Conservation (phyloP, 1,140 invertebrate species). For the Agrilus planipennis region DNA sequence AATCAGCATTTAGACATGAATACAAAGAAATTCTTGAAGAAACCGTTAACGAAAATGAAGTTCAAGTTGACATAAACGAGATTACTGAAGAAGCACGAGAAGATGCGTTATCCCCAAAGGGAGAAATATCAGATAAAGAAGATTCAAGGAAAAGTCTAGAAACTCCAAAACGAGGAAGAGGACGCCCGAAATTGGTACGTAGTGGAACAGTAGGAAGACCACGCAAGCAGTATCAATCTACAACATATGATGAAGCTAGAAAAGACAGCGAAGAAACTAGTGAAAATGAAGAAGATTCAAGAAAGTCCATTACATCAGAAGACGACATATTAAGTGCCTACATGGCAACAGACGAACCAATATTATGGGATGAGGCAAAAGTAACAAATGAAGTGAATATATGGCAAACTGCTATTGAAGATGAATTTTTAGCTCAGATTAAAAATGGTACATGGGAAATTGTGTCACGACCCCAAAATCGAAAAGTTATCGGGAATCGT, state of each 20-base stretch:
- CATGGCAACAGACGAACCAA: not conserved
- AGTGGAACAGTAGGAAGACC: not conserved
- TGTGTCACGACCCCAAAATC: constrained; percentile 16
- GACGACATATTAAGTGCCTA: not conserved
- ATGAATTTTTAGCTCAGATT: constrained; percentile 20
- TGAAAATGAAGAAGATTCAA: not conserved
- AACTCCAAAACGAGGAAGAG: not conserved
- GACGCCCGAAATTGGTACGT: not conserved
- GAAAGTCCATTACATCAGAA: not conserved
- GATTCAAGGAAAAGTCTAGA: too few species aligned
- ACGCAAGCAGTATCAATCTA: too few species aligned
- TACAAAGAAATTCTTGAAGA: not conserved
- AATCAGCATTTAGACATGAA: not conserved
- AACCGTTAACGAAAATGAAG: not conserved
- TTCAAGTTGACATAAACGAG: not conserved
- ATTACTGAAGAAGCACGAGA: not conserved
- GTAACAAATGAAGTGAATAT: not conserved
- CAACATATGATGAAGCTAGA: constrained; percentile 1
- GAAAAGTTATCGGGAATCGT: constrained; percentile 13
- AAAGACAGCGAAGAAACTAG: constrained; percentile 1
- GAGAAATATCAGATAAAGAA: not conserved
- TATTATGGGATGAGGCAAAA: not conserved
- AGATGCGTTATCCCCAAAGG: too few species aligned
- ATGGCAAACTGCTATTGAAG: constrained; percentile 20
- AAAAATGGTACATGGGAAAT: constrained; percentile 22